phyloP scores from a whole-genome alignment of 2,113 vertebrate genomes.

The Brienomyrus brachyistius region DNA sequence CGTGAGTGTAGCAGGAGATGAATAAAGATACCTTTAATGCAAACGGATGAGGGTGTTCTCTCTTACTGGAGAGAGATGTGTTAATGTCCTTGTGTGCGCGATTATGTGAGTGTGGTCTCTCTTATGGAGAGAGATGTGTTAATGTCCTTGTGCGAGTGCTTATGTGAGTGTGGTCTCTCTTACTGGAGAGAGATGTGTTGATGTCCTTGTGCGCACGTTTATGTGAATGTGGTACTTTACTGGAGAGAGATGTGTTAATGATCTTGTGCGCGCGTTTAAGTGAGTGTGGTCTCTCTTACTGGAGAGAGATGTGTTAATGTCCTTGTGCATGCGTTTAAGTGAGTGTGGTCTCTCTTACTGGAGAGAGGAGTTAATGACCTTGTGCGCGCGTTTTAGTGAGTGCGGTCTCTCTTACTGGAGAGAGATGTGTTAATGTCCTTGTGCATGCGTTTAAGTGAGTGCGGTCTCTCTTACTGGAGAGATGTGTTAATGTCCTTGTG shows the following conservation, averaged over 20 bases:
- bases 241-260: no score
- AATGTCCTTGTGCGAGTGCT: no score
- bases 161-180: not conserved
- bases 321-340: no score
- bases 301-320: not conserved
- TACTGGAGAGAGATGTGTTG: not conserved
- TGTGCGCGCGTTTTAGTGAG: no score
- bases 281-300: not conserved
- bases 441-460: no score
- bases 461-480: not conserved
- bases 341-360: not conserved
- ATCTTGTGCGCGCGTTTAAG: no score
- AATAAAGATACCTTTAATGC: not conserved
- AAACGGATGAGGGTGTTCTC: not conserved
- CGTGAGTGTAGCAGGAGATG: not conserved
- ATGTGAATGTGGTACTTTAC: not conserved
- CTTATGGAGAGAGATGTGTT: no score
- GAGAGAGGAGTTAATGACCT: not conserved
- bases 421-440: not conserved
- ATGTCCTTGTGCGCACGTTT: no score
- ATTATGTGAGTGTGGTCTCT: no score
- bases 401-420: not conserved
- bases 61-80: no score
- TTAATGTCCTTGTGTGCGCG: no score
- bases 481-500: not conserved